Evolutionary conservation across 2,797 vertebrate species (phyloP), one percentile per base, ranked within the genome.

Genomic region (Galaxias olidus): DNA sequence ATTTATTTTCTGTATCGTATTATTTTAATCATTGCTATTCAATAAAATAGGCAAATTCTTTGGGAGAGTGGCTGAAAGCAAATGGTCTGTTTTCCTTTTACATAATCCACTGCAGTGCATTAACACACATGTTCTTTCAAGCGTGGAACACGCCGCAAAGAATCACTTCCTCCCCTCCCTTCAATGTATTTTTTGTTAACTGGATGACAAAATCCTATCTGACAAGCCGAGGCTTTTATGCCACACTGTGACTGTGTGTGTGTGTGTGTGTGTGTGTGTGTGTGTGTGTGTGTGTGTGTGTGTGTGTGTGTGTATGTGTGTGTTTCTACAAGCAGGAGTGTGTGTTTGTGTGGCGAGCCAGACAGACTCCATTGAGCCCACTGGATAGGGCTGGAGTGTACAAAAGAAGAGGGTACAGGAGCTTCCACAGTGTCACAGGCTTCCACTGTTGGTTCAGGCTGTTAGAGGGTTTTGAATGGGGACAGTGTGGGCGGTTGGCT

Each of bases 71-170:
- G 20, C 18, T 19, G 17, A 9, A 63, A 64, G 1, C 68, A 76
- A 65, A 12, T 4, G 1, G 15, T 69, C 49, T 68, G 40, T 72
- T 58, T 65, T 65, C 4, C n/a, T 30, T 68, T 90, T 89, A 87
- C 70, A 68, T 91, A 88, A 89, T 72, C 76, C 46, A 41, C 85
- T 78, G 87, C 86, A 86, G 74, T 53, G 41, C 72, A 69, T 87
- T 85, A 84, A 81, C 88, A 86, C 86, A 84, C 72, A 81, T 89
- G 82, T 77, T 75, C 70, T 9, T 43, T 82, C 43, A 81, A 82
- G 87, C 86, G 74, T 86, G 76, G 65, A 72, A 65, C 74, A 73
- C 71, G 72, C 72, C 56, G 74, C 83, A 72, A 61, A 70, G 63
- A 75, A 52, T 48, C 72, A 10, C 65, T 48, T 62, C 55, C 73